Evolutionary conservation across 2,113 vertebrate genomes (phyloP).

Genomic region (Syngnathus floridae): DNA sequence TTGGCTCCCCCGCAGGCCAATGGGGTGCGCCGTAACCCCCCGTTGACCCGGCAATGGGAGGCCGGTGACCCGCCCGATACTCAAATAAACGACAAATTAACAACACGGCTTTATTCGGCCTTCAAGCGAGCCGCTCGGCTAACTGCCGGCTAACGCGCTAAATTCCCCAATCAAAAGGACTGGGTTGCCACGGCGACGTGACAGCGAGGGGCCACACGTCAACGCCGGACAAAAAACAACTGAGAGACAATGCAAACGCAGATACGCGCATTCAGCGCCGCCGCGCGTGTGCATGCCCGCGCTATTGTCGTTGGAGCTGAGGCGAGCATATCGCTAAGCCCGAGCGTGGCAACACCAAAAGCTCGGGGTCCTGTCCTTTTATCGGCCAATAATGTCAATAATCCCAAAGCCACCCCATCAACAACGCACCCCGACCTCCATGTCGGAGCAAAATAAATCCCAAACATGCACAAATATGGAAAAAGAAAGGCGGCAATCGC

Average conservation of each 20-base stretch:
- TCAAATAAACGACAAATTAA: no score
- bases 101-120: background rate
- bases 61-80: no score
- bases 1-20: slow-evolving; percentile 40
- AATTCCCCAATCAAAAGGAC: slow-evolving; percentile 25
- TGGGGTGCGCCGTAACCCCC: slow-evolving; percentile 16
- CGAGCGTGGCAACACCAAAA: slow-evolving; percentile 4
- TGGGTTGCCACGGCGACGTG: slow-evolving; percentile 41
- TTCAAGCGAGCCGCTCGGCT: background rate
- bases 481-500: slow-evolving; percentile 53
- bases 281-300: slow-evolving; percentile 4
- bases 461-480: no score
- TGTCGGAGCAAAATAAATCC: background rate
- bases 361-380: background rate
- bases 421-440: background rate
- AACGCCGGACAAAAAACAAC: slow-evolving; percentile 22
- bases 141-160: background rate
- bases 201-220: slow-evolving; percentile 29
- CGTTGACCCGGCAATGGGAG: slow-evolving; percentile 29
- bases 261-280: slow-evolving; percentile 25
- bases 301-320: slow-evolving; percentile 44
- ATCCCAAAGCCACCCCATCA: background rate
- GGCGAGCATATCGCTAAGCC: slow-evolving; percentile 38
- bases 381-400: background rate
- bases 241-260: slow-evolving; percentile 36